These are phyloP conservation scores for Bimastos eiseni DNA, from an alignment of 2,888 invertebrate species.

Conservation along the genomic window DNA sequence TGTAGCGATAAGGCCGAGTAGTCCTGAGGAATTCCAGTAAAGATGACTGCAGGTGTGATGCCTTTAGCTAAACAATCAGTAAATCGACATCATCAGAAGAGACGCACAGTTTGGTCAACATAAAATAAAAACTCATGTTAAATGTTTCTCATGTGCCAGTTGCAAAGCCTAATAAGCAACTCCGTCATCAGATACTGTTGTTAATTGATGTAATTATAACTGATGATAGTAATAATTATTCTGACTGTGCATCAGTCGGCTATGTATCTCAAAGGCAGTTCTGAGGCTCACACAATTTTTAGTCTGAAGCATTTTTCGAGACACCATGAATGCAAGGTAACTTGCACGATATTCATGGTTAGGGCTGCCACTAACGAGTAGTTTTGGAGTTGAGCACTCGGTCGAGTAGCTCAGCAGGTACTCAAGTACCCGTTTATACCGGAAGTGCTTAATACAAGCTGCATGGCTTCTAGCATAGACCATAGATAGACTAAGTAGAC, in stretches of 20 bases:
- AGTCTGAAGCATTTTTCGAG: background rate
- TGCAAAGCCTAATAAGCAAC: background rate
- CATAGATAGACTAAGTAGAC: too few species aligned
- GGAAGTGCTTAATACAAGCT: too few species aligned
- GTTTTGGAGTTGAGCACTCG: too few species aligned
- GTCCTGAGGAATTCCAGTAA: conserved; percentile 6
- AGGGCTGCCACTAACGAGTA: too few species aligned
- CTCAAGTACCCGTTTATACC: too few species aligned
- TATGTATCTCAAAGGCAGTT: background rate
- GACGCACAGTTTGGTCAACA: background rate
- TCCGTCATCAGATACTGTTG: background rate
- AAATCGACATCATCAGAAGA: background rate
- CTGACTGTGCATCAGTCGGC: background rate
- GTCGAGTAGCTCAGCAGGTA: too few species aligned
- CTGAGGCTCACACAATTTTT: background rate
- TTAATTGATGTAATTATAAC: too few species aligned
- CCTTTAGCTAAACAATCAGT: background rate
- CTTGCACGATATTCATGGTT: too few species aligned
- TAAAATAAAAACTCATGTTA: background rate
- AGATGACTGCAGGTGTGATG: background rate
- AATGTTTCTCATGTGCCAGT: background rate
- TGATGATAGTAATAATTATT: background rate
- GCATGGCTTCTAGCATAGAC: too few species aligned
- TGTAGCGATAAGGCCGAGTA: background rate
- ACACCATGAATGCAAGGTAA: too few species aligned